Evolutionary conservation across 2,888 invertebrate species (phyloP).

Genomic region (Omphaloscelis lunosa): DNA sequence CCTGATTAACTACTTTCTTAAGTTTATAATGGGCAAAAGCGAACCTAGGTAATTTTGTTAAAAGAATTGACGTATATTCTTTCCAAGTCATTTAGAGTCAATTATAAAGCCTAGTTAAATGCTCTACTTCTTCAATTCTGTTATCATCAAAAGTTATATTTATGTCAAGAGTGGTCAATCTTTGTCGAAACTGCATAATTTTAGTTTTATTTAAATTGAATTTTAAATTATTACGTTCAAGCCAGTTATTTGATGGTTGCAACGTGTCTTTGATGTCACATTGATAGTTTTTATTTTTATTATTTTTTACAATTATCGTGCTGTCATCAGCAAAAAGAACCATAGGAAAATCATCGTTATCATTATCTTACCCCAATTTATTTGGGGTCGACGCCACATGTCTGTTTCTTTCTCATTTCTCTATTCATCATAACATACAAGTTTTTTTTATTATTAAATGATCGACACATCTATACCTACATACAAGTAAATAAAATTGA

Average conservation of each 20-base stretch:
- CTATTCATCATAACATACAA: neutral
- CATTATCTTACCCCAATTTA: no score
- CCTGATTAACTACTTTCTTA: neutral
- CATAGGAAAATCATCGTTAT: neutral
- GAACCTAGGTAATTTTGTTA: neutral
- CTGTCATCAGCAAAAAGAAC: no score
- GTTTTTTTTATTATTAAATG: no score
- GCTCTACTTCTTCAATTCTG: neutral
- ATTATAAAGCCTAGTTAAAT: neutral
- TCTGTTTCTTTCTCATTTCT: neutral
- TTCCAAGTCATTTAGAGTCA: neutral
- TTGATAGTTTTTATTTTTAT: neutral
- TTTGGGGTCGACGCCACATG: no score
- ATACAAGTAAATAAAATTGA: no score
- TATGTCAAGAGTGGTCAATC: neutral
- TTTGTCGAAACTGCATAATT: conserved; percentile 1
- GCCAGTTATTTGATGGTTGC: neutral
- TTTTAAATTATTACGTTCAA: neutral
- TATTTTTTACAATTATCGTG: neutral
- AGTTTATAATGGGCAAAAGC: neutral
- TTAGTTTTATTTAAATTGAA: neutral
- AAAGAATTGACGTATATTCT: neutral
- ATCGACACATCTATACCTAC: no score
- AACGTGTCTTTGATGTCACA: neutral
- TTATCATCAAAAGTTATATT: neutral